Evolutionary conservation across 2,113 vertebrate species (phyloP).

Genomic region (Gymnobelideus leadbeateri): DNA sequence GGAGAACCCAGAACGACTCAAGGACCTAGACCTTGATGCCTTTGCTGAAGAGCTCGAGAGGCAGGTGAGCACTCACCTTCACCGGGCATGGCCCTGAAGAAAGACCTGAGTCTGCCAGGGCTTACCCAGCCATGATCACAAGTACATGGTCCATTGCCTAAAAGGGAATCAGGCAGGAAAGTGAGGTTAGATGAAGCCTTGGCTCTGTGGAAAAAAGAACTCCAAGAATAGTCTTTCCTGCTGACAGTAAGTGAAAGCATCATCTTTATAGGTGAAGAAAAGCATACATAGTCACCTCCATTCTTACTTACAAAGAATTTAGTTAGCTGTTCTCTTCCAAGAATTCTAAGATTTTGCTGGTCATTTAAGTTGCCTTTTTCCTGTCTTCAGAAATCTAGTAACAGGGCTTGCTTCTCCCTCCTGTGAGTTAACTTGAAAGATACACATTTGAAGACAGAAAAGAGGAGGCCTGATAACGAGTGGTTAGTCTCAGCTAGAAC

Average conservation of each 20-base stretch:
- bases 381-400: not conserved
- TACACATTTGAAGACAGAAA: not conserved
- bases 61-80: slow-evolving; percentile 87
- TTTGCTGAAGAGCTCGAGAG: slow-evolving; percentile 98
- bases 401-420: not conserved
- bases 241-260: not conserved
- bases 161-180: not conserved
- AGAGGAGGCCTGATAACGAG: slow-evolving; percentile 11
- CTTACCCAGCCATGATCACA: not conserved
- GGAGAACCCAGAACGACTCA: slow-evolving; percentile 97
- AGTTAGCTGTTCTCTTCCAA: not conserved
- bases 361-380: not conserved
- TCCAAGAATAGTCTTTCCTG: not conserved
- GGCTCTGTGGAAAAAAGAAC: not conserved
- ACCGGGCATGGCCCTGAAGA: not conserved
- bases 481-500: not conserved
- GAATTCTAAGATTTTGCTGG: not conserved
- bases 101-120: not conserved
- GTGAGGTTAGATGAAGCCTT: not conserved
- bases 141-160: too few species aligned
- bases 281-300: not conserved
- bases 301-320: not conserved
- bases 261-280: not conserved
- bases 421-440: not conserved
- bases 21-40: slow-evolving; percentile 97